These are phyloP conservation scores for Acrobasis consociella DNA, from an alignment of 2,888 invertebrate species.

Conservation along the genomic window DNA sequence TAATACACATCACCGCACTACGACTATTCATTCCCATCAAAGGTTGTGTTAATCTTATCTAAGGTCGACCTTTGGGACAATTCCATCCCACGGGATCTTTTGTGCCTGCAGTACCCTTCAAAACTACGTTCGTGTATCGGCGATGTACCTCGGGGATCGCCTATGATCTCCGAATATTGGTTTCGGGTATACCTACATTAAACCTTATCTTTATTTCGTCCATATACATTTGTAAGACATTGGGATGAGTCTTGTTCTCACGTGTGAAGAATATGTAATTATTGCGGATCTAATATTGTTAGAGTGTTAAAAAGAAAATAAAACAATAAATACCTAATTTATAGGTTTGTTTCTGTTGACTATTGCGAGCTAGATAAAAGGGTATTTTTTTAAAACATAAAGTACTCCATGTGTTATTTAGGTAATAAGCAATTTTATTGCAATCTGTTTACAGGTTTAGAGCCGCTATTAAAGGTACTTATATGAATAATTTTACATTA, in stretches of 20 bases:
- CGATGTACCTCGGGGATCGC: slow-evolving; percentile 23
- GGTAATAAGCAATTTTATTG: too few relatives aligned
- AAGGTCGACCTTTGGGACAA: slow-evolving; percentile 32
- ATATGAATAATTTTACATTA: too few relatives aligned
- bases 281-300: background rate
- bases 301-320: background rate
- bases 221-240: slow-evolving; percentile 19
- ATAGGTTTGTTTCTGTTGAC: too few relatives aligned
- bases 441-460: too few relatives aligned
- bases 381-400: background rate
- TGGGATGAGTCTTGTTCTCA: slow-evolving; percentile 1
- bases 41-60: slow-evolving; percentile 36
- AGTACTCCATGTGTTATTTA: background rate
- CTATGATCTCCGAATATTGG: slow-evolving; percentile 27
- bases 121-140: slow-evolving; percentile 30
- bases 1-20: slow-evolving; percentile 15
- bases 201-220: slow-evolving; percentile 22
- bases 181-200: slow-evolving; percentile 21
- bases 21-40: slow-evolving; percentile 32
- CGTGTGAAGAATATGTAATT: background rate
- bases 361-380: too few relatives aligned
- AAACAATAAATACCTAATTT: background rate
- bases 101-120: slow-evolving; percentile 27
- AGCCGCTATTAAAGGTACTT: too few relatives aligned
- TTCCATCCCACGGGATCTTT: slow-evolving; percentile 27